Conservation (phyloP, 2,888 invertebrate species). For the Drosophila rellima region DNA sequence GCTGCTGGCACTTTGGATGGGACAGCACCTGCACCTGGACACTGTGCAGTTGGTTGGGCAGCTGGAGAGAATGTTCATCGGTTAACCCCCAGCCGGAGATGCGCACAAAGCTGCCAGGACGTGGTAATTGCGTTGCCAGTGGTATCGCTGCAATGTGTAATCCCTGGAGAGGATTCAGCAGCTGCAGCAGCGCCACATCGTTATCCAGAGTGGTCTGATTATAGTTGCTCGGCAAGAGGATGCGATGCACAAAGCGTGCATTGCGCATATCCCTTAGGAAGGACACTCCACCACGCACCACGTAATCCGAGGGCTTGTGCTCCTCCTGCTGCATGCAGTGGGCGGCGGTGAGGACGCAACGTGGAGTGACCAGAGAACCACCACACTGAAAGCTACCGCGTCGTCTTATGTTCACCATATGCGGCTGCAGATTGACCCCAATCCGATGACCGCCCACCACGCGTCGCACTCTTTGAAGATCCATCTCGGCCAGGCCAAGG, state of each 20-base stretch:
- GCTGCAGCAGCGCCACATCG: slow-evolving; percentile 76
- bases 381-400: slow-evolving; percentile 78
- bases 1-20: slow-evolving; percentile 49
- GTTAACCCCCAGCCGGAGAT: slow-evolving; percentile 81
- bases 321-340: slow-evolving; percentile 70
- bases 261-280: slow-evolving; percentile 66
- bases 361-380: slow-evolving; percentile 76
- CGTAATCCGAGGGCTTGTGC: slow-evolving; percentile 54
- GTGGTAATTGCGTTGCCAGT: slow-evolving; percentile 47
- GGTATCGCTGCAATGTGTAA: slow-evolving; percentile 54
- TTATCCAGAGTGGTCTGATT: slow-evolving; percentile 65
- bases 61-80: slow-evolving; percentile 44
- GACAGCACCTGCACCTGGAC: slow-evolving; percentile 69
- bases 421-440: slow-evolving; percentile 63
- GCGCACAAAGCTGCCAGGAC: slow-evolving; percentile 57
- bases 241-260: slow-evolving; percentile 52
- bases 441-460: slow-evolving; percentile 79
- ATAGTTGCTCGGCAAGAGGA: slow-evolving; percentile 62
- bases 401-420: slow-evolving; percentile 77
- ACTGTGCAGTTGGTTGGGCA: slow-evolving; percentile 75
- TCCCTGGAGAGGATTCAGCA: slow-evolving; percentile 59
- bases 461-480: slow-evolving; percentile 57
- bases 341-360: slow-evolving; percentile 82
- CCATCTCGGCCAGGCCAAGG: not conserved
- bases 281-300: slow-evolving; percentile 75